A percentile compares a stretch with the other conserved stretches of the same genome.
phyloP scores from a whole-genome alignment of 2,888 invertebrate genomes.

The Lottia gigantea region DNA sequence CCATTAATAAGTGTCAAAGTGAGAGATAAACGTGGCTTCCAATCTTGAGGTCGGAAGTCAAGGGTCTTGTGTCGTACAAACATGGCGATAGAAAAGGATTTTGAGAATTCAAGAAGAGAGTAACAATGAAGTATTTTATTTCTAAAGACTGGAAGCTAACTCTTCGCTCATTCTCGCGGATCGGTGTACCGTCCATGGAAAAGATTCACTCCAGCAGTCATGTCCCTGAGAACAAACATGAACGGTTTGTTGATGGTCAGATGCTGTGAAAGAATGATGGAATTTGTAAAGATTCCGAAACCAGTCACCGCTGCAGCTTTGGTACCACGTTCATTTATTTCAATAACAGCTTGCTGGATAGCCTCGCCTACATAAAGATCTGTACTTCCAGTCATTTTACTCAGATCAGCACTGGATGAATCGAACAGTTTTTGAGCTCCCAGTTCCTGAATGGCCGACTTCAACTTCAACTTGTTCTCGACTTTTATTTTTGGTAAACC shows the following conservation, averaged over 20 bases:
- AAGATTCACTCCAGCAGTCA: background rate
- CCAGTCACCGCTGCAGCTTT: background rate
- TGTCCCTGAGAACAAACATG: background rate
- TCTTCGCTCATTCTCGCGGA: background rate
- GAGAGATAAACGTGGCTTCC: too few species aligned
- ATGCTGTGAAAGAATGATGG: background rate
- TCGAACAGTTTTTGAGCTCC: background rate
- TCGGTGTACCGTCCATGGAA: background rate
- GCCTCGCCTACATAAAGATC: background rate
- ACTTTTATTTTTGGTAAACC: background rate
- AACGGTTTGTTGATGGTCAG: background rate
- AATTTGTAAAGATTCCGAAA: background rate
- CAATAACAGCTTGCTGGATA: constrained; percentile 7
- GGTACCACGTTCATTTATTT: background rate
- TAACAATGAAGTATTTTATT: too few species aligned
- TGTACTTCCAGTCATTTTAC: background rate
- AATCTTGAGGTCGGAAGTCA: too few species aligned
- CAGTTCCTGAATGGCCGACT: background rate
- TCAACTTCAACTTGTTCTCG: background rate
- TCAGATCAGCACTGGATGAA: background rate
- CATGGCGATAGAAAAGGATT: too few species aligned
- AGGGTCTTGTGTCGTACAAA: too few species aligned
- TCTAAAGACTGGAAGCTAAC: too few species aligned
- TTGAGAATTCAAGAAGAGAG: too few species aligned
- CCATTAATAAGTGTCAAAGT: too few species aligned